Evolutionary conservation across 2,113 vertebrate species (phyloP), one percentile per base, ranked within the genome.

Genomic region (Atherinomorus stipes): DNA sequence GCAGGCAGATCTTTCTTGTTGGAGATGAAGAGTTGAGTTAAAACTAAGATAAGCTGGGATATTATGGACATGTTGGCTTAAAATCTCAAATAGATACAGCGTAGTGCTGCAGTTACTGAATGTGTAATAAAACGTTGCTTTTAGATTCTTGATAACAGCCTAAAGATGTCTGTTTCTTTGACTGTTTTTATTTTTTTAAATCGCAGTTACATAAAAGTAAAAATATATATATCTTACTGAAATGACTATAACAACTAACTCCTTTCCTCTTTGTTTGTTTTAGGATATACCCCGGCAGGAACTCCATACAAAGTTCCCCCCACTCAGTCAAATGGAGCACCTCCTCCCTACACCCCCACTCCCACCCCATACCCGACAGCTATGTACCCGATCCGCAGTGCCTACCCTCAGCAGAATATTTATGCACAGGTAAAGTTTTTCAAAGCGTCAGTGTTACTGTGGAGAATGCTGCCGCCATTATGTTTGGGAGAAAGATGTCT

Each of bases 371-470:
- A 99, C 92, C 97, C 95, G 11, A 98, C 98, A 25, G 96, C 97
- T 54, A 98, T 99, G 97, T 98, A 99, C 94, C 98, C 98, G 67
- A 99, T 99, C 93, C 96, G 97, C 96, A 99, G 97, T 98, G 97
- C 98, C 96, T 99, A 99, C 83, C 97, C 98, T 73, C 97, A 99
- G 89, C 91, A 92, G 94, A 99, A 98, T 94, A 88, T 99, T 81
- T 98, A 98, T 90, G 93, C 98, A 91, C 97, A 99, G 97, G 97
- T 98, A 93, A 71, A 94, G 82, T 6, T 0, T 2, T 50, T 4
- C 10, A 5, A 11, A 25, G n/a, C 18, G 26, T 38, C 21, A 51
- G 6, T 25, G 11, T 49, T 40, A 11, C 51, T 13, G 8, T 10
- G 15, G 22, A 53, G 23, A 34, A 9, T 8, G 8, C 31, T 34